Evolutionary conservation across 2,888 invertebrate species (phyloP).

Genomic region (Argynnis bischoffii): DNA sequence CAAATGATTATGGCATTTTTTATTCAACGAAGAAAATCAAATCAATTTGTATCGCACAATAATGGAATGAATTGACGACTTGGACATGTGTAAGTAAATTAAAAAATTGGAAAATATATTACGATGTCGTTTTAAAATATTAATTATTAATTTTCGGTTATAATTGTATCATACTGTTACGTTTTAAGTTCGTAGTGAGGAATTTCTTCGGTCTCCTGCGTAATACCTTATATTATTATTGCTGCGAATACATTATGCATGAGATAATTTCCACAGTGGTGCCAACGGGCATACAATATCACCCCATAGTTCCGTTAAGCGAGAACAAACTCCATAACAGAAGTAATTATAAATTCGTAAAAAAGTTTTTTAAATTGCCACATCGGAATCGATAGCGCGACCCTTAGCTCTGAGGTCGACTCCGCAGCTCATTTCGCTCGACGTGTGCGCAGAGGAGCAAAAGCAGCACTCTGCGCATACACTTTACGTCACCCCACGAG

Average conservation of each 20-base stretch:
- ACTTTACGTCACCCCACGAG: slow-evolving; percentile 51
- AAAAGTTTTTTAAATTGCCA: slow-evolving; percentile 35
- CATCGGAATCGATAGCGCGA: slow-evolving; percentile 50
- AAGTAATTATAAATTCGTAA: slow-evolving; percentile 34
- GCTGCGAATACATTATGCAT: neutral
- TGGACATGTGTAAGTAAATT: slow-evolving; percentile 8
- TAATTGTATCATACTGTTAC: too few species aligned
- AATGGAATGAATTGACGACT: slow-evolving; percentile 3
- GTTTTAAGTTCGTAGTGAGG: too few species aligned
- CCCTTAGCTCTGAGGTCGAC: slow-evolving; percentile 50
- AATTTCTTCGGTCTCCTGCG: too few species aligned
- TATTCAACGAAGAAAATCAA: slow-evolving; percentile 33
- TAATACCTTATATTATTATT: too few species aligned
- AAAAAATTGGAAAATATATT: neutral
- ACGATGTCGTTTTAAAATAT: too few species aligned
- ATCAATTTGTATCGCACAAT: slow-evolving; percentile 26
- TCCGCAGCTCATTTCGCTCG: slow-evolving; percentile 48
- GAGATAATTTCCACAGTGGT: neutral
- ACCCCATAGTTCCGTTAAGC: neutral
- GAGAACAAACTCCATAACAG: slow-evolving; percentile 19
- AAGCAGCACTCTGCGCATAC: slow-evolving; percentile 57
- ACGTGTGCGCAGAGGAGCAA: slow-evolving; percentile 60
- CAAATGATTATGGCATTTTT: slow-evolving; percentile 25
- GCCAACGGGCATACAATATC: neutral
- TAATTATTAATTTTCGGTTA: too few species aligned